Evolutionary conservation across 2,113 vertebrate genomes (phyloP), one percentile per base, ranked within the genome.

Genomic region (Oenanthe melanoleuca): DNA sequence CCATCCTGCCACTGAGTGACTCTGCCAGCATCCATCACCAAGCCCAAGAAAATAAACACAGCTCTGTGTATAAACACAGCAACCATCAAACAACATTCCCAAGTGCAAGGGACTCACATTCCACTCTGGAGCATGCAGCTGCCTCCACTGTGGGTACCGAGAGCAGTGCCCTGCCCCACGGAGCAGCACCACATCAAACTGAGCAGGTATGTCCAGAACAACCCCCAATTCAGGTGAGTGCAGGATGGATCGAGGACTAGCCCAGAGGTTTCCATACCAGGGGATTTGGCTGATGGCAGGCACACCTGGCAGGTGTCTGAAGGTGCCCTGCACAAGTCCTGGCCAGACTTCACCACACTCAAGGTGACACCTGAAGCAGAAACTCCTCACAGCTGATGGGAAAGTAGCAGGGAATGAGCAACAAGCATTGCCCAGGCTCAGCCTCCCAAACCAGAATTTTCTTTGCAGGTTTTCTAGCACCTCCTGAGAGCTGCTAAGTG

Each of bases 21-120:
- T 75, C 65, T 88, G 94, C 94, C 94, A 96, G 93, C 82, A 90
- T 92, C 92, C 88, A 93, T 96, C 95, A 96, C 82, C 86, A 78
- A 78, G 93, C 60, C 93, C 79, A 87, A 14, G 82, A 94, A 95
- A 96, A 95, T 47, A 97, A 95, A 95, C 80, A 82, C 10, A 0
- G 78, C 75, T 84, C 94, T 80, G 74, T 45, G 4, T 44, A 87
- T 59, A 94, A 88, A 93, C 88, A 90, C 28, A 92, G 91, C 77
- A 81, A 88, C 80, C 93, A 94, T 49, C 88, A 94, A 59, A 83
- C 81, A 59, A 47, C 67, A 28, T 61, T 89, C 66, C 83, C 89
- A 12, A 25, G 82, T 3, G 47, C 71, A 40, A 53, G 53, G 89
- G 66, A 23, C 59, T 52, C 11, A 0, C 2, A 6, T 56, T 33